Conservation (phyloP, 2,888 invertebrate genomes). For the Sialis fuliginosa region DNA sequence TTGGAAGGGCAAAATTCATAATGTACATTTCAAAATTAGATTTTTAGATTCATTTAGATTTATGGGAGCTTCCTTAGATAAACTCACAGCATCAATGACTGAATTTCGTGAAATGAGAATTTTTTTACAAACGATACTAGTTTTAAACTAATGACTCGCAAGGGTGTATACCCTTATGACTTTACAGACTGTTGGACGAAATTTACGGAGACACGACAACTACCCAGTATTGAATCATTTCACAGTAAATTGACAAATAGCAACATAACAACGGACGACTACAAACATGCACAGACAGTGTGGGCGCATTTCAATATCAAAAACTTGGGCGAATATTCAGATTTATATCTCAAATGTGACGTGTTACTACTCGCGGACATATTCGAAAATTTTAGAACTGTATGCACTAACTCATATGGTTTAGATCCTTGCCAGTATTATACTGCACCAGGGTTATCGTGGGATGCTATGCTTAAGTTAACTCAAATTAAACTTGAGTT, state of each 20-base stretch:
- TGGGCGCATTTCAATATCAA: slow-evolving; percentile 16
- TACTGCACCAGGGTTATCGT: slow-evolving; percentile 17
- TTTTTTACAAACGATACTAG: slow-evolving; percentile 3
- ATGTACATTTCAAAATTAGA: slow-evolving; percentile 6
- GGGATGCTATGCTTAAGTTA: slow-evolving; percentile 19
- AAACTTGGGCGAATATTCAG: slow-evolving; percentile 18
- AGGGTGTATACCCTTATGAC: slow-evolving; percentile 19
- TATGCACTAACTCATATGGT: slow-evolving; percentile 9
- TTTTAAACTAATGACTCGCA: slow-evolving; percentile 11
- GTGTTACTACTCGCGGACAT: slow-evolving; percentile 19
- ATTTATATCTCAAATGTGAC: slow-evolving; percentile 20
- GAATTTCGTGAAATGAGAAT: slow-evolving; percentile 7
- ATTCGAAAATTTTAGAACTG: slow-evolving; percentile 15
- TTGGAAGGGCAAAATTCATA: no score
- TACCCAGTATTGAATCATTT: slow-evolving; percentile 11
- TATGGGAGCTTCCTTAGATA: slow-evolving; percentile 14
- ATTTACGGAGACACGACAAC: slow-evolving; percentile 13
- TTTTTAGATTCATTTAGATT: slow-evolving; percentile 16
- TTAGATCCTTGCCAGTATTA: slow-evolving; percentile 19
- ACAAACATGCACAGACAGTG: slow-evolving; percentile 17
- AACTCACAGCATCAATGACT: slow-evolving; percentile 12
- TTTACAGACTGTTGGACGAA: slow-evolving; percentile 13
- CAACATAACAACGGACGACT: slow-evolving; percentile 13
- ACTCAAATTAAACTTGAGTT: slow-evolving; percentile 17
- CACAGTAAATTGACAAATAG: slow-evolving; percentile 12